Evolutionary conservation across 2,113 vertebrate species (phyloP), one percentile per base, ranked within the genome.

Genomic region (Urocolius indicus): DNA sequence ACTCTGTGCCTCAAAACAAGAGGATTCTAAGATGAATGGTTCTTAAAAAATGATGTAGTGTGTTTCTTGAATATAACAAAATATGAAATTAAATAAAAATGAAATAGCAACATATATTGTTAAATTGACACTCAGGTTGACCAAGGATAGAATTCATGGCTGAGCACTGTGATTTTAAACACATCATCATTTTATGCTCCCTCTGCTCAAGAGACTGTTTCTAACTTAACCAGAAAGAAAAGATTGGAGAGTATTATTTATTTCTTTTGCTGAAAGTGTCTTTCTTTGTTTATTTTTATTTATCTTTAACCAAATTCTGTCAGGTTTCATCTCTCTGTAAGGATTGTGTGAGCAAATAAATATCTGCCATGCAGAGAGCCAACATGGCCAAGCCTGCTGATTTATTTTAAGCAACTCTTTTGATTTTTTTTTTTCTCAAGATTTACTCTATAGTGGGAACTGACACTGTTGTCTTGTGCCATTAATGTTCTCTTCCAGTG

Each of bases 391-490:
- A 6, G 7, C 45, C 26, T 73, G 41, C 17, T 94, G 73, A 92
- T 90, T 90, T 78, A 87, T 96, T 93, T 93, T 84, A 71, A 93
- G 67, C 24, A 84, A 69, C 49, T 49, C 16, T 68, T 94, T 92
- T 94, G 83, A 68, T 89, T 86, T 79, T 74, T 78, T 61, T 87
- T 88, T 75, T n/a, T 38, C 61, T 87, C 76, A 90, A 54, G 80
- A 68, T 92, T 84, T 92, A 72, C 59, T 92, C 41, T 78, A 27
- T 65, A 81, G 75, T 65, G 78, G 48, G 67, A 94, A 83, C 54
- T 95, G 93, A 90, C 73, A 93, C 61, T 90, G 34, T 75, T 95
- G 85, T 84, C 94, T 88, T 54, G 61, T 93, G 79, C n/a, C 83
- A 89, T 89, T 94, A 90, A 52, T 75, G 85, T 86, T 96, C 61